Conservation (phyloP, 2,797 vertebrate species). For the Protonibea diacanthus region DNA sequence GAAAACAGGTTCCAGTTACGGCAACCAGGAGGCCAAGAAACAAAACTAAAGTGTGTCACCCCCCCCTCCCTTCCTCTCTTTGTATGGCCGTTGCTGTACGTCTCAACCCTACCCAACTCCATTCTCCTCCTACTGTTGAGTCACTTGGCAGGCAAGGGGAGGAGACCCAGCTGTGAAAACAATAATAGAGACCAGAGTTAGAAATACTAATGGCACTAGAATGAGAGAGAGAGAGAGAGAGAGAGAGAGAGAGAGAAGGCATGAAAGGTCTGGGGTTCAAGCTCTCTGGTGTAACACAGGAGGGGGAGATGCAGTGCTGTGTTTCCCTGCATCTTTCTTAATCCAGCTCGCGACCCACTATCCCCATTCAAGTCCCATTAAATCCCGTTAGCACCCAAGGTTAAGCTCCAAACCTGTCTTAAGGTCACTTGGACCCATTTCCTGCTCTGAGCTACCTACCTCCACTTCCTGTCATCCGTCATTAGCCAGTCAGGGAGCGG, state of each 20-base stretch:
- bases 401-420: slow-evolving; percentile 52
- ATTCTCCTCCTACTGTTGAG: slow-evolving; percentile 64
- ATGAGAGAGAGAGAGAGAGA: slow-evolving; percentile 41
- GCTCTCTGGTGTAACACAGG: slow-evolving; percentile 58
- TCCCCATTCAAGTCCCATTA: slow-evolving; percentile 45
- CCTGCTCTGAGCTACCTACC: slow-evolving; percentile 48
- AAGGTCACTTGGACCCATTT: slow-evolving; percentile 56
- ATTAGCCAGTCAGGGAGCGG: slow-evolving; percentile 49
- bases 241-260: slow-evolving; percentile 22
- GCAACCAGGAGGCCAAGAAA: slow-evolving; percentile 95
- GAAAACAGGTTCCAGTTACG: slow-evolving; percentile 97
- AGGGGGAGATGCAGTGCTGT: slow-evolving; percentile 47
- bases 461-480: slow-evolving; percentile 60
- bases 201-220: slow-evolving; percentile 62
- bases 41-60: slow-evolving; percentile 86
- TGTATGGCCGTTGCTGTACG: slow-evolving; percentile 36
- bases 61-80: slow-evolving; percentile 47
- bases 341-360: slow-evolving; percentile 45
- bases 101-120: slow-evolving; percentile 59
- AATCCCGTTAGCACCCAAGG: slow-evolving; percentile 44
- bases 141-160: slow-evolving; percentile 50
- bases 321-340: slow-evolving; percentile 50
- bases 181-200: slow-evolving; percentile 66
- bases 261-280: slow-evolving; percentile 46
- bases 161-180: slow-evolving; percentile 71